Percentiles rank a stretch among this genome's conserved stretches.
These are phyloP conservation scores for Propithecus deckenii DNA, from an alignment of 2,797 vertebrate genomes.

Conservation along the genomic window DNA sequence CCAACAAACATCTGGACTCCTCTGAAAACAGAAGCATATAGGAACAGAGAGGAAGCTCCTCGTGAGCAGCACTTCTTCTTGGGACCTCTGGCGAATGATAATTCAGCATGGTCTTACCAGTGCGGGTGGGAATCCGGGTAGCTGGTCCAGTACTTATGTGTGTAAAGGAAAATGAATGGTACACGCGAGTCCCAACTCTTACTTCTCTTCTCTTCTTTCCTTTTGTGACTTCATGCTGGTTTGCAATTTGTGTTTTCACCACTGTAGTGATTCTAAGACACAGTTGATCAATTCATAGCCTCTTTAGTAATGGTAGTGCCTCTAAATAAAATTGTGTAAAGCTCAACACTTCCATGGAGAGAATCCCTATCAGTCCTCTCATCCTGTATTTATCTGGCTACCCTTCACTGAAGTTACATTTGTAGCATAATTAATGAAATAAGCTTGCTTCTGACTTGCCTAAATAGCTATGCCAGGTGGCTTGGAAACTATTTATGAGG, in stretches of 20 bases:
- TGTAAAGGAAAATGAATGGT: constrained; percentile 43
- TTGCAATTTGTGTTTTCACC: constrained; percentile 76
- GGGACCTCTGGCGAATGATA: neutral
- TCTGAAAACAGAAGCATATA: constrained; percentile 16
- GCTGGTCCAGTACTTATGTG: constrained; percentile 15
- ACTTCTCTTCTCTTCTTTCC: constrained; percentile 23
- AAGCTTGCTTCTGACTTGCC: constrained; percentile 29
- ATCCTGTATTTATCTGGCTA: constrained; percentile 46
- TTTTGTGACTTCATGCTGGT: constrained; percentile 76
- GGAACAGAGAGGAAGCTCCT: neutral
- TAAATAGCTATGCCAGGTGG: neutral
- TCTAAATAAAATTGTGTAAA: constrained; percentile 76
- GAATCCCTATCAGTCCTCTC: constrained; percentile 43
- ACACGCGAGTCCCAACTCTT: neutral
- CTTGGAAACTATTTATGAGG: neutral
- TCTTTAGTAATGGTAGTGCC: constrained; percentile 75
- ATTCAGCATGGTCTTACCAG: neutral
- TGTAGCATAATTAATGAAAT: constrained; percentile 71
- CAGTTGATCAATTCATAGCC: constrained; percentile 81
- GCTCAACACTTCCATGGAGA: constrained; percentile 71
- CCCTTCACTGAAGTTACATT: constrained; percentile 51
- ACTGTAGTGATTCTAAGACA: constrained; percentile 80
- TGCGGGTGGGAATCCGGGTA: neutral
- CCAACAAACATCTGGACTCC: neutral
- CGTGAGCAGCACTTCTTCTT: neutral